phyloP scores from a whole-genome alignment of 1,140 invertebrate genomes.

The Pogonomyrmex barbatus region DNA sequence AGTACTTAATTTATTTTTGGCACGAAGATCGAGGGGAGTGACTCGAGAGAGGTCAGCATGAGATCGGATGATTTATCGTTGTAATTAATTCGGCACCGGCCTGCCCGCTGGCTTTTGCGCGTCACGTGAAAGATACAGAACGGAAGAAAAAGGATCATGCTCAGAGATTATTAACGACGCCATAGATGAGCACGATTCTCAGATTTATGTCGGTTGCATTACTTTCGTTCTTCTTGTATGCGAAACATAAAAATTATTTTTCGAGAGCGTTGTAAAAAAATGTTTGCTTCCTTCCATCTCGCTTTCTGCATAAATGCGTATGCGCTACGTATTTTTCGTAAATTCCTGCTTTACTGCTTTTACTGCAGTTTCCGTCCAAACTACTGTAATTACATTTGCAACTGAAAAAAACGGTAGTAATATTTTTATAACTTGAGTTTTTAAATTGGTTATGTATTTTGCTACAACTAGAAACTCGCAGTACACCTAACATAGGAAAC shows the following conservation, averaged over 20 bases:
- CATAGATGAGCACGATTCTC: constrained; percentile 54
- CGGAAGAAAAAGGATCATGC: constrained; percentile 51
- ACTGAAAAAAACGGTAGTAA: constrained; percentile 25
- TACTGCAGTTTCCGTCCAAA: constrained; percentile 27
- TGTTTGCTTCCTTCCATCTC: constrained; percentile 1
- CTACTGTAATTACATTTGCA: constrained; percentile 48
- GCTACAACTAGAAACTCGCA: not conserved
- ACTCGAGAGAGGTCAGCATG: constrained; percentile 33
- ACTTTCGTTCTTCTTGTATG: not conserved
- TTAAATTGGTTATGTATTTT: constrained; percentile 9
- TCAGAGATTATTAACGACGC: constrained; percentile 71
- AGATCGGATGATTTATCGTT: constrained; percentile 72
- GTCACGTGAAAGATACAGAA: constrained; percentile 38
- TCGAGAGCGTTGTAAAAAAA: constrained; percentile 2
- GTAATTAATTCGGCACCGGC: constrained; percentile 70
- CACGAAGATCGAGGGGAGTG: constrained; percentile 12
- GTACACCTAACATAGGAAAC: not conserved
- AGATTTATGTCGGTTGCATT: constrained; percentile 47
- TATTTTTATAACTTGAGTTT: constrained; percentile 35
- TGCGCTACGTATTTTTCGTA: constrained; percentile 15
- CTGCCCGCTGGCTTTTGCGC: constrained; percentile 56
- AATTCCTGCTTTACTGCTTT: too few species aligned
- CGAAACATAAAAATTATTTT: constrained; percentile 44
- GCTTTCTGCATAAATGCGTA: not conserved
- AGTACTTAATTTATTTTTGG: constrained; percentile 62